Percentiles rank a stretch among this genome's conserved stretches.
phyloP scores from a whole-genome alignment of 37 sponge, comb jelly and placozoan species.

The Ianthella basta region DNA sequence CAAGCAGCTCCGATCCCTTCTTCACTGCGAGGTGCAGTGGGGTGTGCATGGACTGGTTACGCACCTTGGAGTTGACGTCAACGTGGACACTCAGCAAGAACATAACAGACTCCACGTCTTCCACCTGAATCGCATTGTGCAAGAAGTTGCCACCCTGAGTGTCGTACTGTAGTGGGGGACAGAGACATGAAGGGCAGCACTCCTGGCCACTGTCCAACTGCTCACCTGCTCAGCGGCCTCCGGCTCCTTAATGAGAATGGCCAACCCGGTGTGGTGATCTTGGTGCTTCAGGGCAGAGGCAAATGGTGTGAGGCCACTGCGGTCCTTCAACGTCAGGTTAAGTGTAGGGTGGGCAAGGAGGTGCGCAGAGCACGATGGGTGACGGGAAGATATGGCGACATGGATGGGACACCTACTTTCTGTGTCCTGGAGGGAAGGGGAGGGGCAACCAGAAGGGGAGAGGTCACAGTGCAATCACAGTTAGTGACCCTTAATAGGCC shows the following conservation, averaged over 20 bases:
- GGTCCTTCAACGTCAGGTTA: constrained; percentile 79
- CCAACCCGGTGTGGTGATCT: constrained; percentile 78
- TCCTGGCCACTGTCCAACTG: too few species aligned
- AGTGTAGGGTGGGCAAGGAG: constrained; percentile 83
- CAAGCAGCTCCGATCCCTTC: constrained; percentile 83
- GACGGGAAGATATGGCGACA: constrained; percentile 83
- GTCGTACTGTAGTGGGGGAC: constrained; percentile 60
- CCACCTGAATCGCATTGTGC: constrained; percentile 78
- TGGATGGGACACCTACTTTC: constrained; percentile 80
- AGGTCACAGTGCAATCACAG: neutral
- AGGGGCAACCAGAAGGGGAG: neutral
- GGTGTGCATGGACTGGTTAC: constrained; percentile 66
- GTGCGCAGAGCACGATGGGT: constrained; percentile 66
- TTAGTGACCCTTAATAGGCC: neutral
- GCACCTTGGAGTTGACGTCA: constrained; percentile 83
- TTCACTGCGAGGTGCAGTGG: constrained; percentile 93
- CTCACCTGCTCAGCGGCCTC: constrained; percentile 86
- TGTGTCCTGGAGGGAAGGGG: constrained; percentile 64
- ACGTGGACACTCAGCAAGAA: constrained; percentile 88
- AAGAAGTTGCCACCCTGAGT: constrained; percentile 81
- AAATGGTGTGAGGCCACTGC: constrained; percentile 80
- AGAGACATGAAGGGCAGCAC: too few species aligned
- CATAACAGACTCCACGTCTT: constrained; percentile 84
- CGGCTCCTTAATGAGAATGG: constrained; percentile 86
- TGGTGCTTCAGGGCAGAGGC: constrained; percentile 79